Evolutionary conservation across 2,797 vertebrate genomes (phyloP).

Genomic region (Cynopterus sphinx): DNA sequence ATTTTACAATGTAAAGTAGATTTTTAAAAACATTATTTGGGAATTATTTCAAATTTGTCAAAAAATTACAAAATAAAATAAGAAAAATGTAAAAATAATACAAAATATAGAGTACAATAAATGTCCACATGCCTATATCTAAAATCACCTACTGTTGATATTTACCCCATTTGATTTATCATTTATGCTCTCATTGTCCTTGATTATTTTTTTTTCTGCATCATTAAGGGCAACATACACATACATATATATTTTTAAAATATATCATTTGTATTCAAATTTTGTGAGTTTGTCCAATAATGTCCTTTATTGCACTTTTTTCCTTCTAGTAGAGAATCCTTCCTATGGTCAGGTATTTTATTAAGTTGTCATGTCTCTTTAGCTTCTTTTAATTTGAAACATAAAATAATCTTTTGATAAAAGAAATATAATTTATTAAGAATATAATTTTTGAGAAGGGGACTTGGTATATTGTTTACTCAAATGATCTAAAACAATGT

Average conservation of each 20-base stretch:
- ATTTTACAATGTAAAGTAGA: constrained; percentile 11
- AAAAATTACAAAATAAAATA: neutral
- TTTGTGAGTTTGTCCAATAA: neutral
- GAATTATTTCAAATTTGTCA: constrained; percentile 38
- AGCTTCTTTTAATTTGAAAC: constrained; percentile 6
- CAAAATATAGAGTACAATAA: neutral
- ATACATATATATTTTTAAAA: neutral
- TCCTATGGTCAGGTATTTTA: neutral
- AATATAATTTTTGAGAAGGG: neutral
- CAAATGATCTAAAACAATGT: neutral
- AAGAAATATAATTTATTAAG: neutral
- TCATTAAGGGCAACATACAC: neutral
- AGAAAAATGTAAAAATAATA: neutral
- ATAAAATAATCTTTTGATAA: neutral
- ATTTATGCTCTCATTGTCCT: neutral
- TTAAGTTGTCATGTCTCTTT: neutral
- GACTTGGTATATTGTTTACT: neutral
- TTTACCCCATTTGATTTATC: neutral
- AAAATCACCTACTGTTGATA: neutral
- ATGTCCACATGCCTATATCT: neutral
- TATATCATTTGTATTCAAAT: constrained; percentile 1
- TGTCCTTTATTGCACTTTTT: neutral
- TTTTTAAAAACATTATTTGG: neutral
- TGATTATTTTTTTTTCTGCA: neutral
- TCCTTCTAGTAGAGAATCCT: neutral